phyloP scores from a whole-genome alignment of 2,797 vertebrate genomes.

The Lerista edwardsae region DNA sequence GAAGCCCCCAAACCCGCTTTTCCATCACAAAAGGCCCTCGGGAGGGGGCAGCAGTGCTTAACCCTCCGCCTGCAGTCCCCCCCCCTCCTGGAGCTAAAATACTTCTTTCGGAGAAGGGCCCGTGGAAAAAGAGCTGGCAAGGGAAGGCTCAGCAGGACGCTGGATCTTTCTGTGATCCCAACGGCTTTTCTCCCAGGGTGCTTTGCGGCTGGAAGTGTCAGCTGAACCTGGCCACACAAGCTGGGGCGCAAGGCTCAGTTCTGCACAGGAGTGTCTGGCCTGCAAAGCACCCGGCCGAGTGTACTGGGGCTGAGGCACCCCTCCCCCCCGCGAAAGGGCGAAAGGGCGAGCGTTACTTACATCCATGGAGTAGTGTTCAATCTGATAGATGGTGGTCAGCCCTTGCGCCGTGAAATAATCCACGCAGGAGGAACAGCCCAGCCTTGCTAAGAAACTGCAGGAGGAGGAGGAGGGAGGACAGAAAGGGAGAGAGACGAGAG shows the following conservation, averaged over 20 bases:
- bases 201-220: background rate
- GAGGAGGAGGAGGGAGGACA: conserved; percentile 74
- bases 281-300: conserved; percentile 37
- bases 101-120: background rate
- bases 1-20: background rate
- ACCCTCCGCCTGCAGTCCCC: background rate
- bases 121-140: conserved; percentile 25
- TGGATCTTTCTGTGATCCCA: too few species aligned
- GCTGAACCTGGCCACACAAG: too few species aligned
- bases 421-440: conserved; percentile 99
- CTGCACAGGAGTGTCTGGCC: background rate
- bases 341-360: conserved; percentile 87
- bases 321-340: conserved; percentile 57
- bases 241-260: background rate
- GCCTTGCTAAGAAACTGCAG: conserved; percentile 96
- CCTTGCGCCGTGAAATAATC: conserved; percentile 99
- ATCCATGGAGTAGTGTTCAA: conserved; percentile 99
- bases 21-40: background rate
- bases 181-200: background rate
- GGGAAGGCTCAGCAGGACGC: background rate
- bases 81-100: too few species aligned
- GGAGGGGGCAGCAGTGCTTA: background rate
- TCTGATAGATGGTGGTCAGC: conserved; percentile 99
- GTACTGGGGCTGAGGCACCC: conserved; percentile 47
- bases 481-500: conserved; percentile 70